Evolutionary conservation across 2,113 vertebrate genomes (phyloP).

Genomic region (Tragelaphus scriptus): DNA sequence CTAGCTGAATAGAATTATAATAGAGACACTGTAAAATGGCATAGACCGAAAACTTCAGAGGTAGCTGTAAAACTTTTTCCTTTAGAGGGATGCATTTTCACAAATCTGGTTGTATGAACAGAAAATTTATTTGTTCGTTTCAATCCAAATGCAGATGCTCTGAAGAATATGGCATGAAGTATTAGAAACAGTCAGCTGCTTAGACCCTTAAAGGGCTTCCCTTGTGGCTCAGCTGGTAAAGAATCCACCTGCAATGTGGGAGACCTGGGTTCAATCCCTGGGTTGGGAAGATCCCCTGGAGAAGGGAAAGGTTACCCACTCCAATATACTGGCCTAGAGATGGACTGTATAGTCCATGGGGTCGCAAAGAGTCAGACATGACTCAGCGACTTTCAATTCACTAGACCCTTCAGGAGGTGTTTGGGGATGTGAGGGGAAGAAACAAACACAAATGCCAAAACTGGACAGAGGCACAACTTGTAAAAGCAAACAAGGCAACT

Average conservation of each 20-base stretch:
- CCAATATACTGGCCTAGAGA: background rate
- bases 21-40: background rate
- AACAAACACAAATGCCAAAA: background rate
- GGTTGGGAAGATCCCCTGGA: background rate
- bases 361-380: background rate
- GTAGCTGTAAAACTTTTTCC: background rate
- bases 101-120: constrained; percentile 6
- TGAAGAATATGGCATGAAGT: background rate
- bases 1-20: constrained; percentile 33
- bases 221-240: background rate
- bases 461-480: background rate
- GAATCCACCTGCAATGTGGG: background rate
- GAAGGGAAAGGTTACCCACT: background rate
- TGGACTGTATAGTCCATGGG: background rate
- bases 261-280: background rate
- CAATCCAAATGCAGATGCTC: background rate
- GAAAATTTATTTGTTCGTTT: background rate
- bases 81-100: background rate
- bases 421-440: background rate
- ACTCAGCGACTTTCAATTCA: background rate
- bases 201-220: background rate
- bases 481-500: background rate
- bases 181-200: constrained; percentile 3
- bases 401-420: background rate
- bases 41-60: background rate